phyloP scores from a whole-genome alignment of 2,888 invertebrate genomes.

The Plutella xylostella region DNA sequence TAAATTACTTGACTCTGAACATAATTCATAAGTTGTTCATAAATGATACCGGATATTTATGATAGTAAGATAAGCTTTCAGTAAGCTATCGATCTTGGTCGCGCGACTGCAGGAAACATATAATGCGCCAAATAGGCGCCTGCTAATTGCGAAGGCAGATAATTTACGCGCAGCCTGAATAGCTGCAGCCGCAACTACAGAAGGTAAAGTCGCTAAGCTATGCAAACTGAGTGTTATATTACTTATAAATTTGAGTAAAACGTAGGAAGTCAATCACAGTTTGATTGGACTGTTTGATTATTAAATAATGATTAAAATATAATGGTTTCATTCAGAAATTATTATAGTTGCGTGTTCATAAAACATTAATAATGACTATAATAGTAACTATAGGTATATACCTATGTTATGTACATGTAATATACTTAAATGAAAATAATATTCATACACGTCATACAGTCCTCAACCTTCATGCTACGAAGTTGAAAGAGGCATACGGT shows the following conservation, averaged over 20 bases:
- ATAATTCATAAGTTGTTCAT: background rate
- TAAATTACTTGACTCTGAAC: background rate
- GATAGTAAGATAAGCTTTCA: conserved; percentile 1
- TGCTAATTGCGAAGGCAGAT: conserved; percentile 56
- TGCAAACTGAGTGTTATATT: too few relatives aligned
- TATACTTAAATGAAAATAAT: too few relatives aligned
- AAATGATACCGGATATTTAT: background rate
- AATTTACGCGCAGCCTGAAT: conserved; percentile 52
- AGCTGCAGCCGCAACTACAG: conserved; percentile 24
- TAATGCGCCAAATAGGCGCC: conserved; percentile 60
- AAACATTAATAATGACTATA: too few relatives aligned
- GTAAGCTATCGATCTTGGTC: conserved; percentile 1
- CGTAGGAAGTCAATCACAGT: background rate
- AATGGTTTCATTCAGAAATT: too few relatives aligned
- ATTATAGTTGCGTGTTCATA: too few relatives aligned
- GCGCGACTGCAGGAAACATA: conserved; percentile 28
- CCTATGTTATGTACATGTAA: too few relatives aligned
- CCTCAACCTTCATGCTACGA: background rate
- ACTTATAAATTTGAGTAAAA: too few relatives aligned
- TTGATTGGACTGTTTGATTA: too few relatives aligned
- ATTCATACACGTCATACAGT: too few relatives aligned
- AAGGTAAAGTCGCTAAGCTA: background rate
- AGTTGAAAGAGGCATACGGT: background rate
- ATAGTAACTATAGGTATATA: too few relatives aligned
- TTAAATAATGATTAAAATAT: too few relatives aligned